Percentiles rank a stretch among this genome's conserved stretches.
Conservation (phyloP, 2,113 vertebrate genomes). For the Neodontobutis hainanensis region DNA sequence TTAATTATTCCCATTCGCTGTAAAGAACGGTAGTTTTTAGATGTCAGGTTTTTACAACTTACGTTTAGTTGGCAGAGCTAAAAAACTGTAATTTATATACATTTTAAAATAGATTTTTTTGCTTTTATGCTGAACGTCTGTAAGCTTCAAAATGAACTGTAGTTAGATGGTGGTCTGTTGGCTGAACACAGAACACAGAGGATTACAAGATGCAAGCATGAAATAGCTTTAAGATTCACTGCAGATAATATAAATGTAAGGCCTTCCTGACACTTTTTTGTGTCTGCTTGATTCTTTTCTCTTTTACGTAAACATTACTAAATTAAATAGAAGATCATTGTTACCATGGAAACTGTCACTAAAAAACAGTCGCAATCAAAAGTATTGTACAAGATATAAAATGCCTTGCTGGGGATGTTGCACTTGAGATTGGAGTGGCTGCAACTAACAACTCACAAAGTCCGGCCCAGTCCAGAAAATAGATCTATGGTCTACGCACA, state of each 20-base stretch:
- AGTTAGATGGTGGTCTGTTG: background rate
- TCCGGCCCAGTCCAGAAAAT: no score
- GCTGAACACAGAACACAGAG: background rate
- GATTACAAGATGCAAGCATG: conserved; percentile 11
- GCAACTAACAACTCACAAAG: no score
- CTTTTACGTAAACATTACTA: conserved; percentile 1
- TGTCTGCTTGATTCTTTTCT: conserved; percentile 6
- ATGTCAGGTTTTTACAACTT: background rate
- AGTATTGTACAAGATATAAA: no score
- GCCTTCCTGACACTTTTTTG: background rate
- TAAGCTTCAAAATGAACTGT: background rate
- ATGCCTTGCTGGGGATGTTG: no score
- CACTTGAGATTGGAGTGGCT: no score
- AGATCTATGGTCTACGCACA: no score
- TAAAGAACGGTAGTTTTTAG: conserved; percentile 3
- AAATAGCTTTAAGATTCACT: background rate
- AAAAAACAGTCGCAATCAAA: no score
- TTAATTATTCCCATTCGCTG: background rate
- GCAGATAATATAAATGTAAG: conserved; percentile 12
- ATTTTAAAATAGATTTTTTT: conserved; percentile 2
- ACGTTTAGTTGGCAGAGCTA: conserved; percentile 1
- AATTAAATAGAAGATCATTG: background rate
- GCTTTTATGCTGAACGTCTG: background rate
- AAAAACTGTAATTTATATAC: conserved; percentile 1
- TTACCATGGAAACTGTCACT: conserved; percentile 2